These are phyloP conservation scores for Rhyacophila evoluta DNA, from an alignment of 2,888 invertebrate genomes.

Conservation along the genomic window DNA sequence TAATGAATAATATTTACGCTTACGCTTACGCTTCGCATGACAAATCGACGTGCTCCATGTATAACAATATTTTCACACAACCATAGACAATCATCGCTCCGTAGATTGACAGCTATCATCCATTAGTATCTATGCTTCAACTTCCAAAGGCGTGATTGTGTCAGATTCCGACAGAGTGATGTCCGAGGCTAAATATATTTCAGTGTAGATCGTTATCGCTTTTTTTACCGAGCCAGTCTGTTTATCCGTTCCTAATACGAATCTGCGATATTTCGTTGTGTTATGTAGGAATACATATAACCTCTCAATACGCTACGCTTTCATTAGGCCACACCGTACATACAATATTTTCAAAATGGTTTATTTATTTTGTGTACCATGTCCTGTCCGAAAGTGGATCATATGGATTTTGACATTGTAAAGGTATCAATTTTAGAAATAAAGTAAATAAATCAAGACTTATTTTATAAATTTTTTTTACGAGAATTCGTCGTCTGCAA, in stretches of 20 bases:
- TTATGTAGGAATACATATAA: slow-evolving; percentile 34
- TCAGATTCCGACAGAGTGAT: slow-evolving; percentile 48
- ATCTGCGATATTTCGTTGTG: slow-evolving; percentile 33
- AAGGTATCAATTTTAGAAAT: too few relatives aligned
- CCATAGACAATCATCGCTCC: slow-evolving; percentile 38
- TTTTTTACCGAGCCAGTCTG: slow-evolving; percentile 36
- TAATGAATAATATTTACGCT: neutral
- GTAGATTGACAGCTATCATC: slow-evolving; percentile 50
- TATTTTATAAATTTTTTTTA: too few relatives aligned
- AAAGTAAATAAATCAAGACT: too few relatives aligned
- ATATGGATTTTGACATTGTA: too few relatives aligned
- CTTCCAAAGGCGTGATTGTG: slow-evolving; percentile 43
- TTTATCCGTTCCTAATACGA: slow-evolving; percentile 48
- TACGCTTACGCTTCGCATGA: neutral
- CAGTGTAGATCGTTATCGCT: slow-evolving; percentile 45
- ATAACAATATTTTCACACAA: slow-evolving; percentile 22
- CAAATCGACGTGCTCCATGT: slow-evolving; percentile 6
- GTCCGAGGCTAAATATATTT: slow-evolving; percentile 40
- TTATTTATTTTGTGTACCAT: too few relatives aligned
- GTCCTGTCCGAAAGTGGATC: too few relatives aligned
- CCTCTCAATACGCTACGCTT: slow-evolving; percentile 49
- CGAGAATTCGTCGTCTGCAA: too few relatives aligned
- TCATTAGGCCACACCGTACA: slow-evolving; percentile 30
- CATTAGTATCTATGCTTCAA: slow-evolving; percentile 48
- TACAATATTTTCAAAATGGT: neutral